A percentile compares a stretch with the other conserved stretches of the same genome.
phyloP scores from a whole-genome alignment of 2,888 invertebrate genomes.

The Archips xylosteana region DNA sequence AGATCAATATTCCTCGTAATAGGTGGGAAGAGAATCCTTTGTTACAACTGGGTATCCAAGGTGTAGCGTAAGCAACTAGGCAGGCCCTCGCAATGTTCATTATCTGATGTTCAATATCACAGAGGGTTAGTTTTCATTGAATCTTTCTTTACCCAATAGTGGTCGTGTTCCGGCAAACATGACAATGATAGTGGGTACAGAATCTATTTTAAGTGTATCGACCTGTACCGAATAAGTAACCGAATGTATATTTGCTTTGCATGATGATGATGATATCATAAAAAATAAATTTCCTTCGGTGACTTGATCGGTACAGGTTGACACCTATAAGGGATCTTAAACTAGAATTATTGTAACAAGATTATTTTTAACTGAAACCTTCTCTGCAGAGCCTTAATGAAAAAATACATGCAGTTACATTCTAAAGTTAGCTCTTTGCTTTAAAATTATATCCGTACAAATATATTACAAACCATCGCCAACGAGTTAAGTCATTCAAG shows the following conservation, averaged over 20 bases:
- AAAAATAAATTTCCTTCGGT: no score
- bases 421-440: neutral
- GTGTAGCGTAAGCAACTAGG: neutral
- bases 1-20: neutral
- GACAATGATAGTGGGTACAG: no score
- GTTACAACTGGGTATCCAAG: neutral
- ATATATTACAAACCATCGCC: neutral
- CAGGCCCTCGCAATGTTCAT: no score
- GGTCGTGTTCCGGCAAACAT: neutral
- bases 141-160: neutral
- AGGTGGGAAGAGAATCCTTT: neutral
- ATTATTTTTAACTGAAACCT: conserved; percentile 33
- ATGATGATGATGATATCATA: no score
- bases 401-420: conserved; percentile 10
- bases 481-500: neutral
- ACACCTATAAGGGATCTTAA: no score
- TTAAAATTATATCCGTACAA: neutral
- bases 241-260: no score
- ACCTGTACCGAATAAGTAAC: no score
- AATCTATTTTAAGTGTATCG: no score
- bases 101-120: no score
- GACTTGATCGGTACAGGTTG: no score
- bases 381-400: conserved; percentile 10
- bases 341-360: neutral
- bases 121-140: no score